A percentile compares a stretch with the other conserved stretches of the same genome.
phyloP scores from a whole-genome alignment of 2,888 invertebrate genomes.

The Megalurothrips usitatus region DNA sequence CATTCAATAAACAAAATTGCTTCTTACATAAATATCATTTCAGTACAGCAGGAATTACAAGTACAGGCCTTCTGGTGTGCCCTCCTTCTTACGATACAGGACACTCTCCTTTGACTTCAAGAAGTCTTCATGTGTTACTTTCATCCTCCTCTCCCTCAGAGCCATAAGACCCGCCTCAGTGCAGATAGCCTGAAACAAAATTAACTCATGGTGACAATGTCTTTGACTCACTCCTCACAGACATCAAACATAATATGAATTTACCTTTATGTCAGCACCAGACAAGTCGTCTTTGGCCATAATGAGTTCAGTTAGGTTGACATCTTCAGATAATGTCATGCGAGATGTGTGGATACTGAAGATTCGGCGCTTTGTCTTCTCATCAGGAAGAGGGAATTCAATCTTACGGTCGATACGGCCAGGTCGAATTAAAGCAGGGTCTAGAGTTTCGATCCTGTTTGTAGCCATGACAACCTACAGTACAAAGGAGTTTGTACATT shows the following conservation, averaged over 20 bases:
- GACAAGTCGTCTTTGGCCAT: conserved; percentile 99
- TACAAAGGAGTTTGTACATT: not conserved
- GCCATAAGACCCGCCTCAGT: conserved; percentile 99
- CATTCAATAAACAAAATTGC: conserved; percentile 29
- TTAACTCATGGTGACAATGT: not conserved
- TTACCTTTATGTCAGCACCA: conserved; percentile 89
- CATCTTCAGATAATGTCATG: conserved; percentile 97
- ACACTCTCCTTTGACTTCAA: conserved; percentile 99
- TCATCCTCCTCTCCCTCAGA: conserved; percentile 95
- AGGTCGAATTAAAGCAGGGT: conserved; percentile 96
- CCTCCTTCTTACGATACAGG: conserved; percentile 97
- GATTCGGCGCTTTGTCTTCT: conserved; percentile 94
- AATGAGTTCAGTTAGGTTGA: conserved; percentile 93
- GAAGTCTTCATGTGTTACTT: conserved; percentile 99
- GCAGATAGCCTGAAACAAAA: conserved; percentile 78
- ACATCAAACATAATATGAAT: conserved; percentile 6
- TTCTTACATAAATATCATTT: conserved; percentile 11
- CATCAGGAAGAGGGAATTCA: conserved; percentile 98
- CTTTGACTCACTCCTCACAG: not conserved
- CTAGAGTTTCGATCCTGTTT: conserved; percentile 95
- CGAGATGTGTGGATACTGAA: conserved; percentile 98
- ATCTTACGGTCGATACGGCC: conserved; percentile 99
- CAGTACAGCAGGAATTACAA: conserved; percentile 58
- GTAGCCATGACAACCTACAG: conserved; percentile 90
- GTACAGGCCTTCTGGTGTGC: conserved; percentile 98